Base-by-base conservation (phyloP, 2,888 invertebrate genomes). In the Andrena fulva region DNA sequence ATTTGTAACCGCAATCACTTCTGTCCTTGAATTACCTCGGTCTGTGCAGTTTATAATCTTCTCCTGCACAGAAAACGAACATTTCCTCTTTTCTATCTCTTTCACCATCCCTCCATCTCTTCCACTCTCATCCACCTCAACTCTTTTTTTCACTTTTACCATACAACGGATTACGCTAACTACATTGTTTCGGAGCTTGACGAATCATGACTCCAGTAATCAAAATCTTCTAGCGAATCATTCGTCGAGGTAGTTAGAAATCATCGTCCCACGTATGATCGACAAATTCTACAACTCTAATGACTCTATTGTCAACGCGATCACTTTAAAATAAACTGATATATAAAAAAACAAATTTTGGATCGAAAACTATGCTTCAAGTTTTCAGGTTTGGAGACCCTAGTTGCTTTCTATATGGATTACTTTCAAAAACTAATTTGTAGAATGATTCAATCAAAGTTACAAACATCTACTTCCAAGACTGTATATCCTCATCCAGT, bases 41-140 rank as follows among this genome's bases (percentile, higher is more conserved):
- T 72, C 77, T 52, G 72, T 68, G 85, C 78, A 85, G 87, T 89
- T 90, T 87, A 90, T 90, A 90, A 90, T 90, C 87, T 86, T 75
- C 85, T 85, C 63, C 63, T 48, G 84, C 64, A 56, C 77, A 72
- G 80, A 70, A 86, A 85, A 86, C 80, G 77, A 82, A 86, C 84
- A 63, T 80, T 77, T 76, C 60, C 79, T 73, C 81, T 56, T 60
- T 66, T 52, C 72, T 56, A 31, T 54, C 59, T 62, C 75, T 70
- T 75, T 66, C 67, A 54, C 64, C 64, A 20, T 10, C 16, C 52
- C 63, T 24, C 42, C 35, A 12, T 60, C 29, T 27, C 12, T 6
- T 64, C 59, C 16, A n/a, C 60, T 60, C 64, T 0, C 16, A 42
- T 42, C 42, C 0, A 42, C 42, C 42, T 16, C 42, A 42, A 42